A percentile compares a stretch with the other conserved stretches of the same genome.
Conservation (phyloP, 2,113 vertebrate genomes). For the Poecile atricapillus region DNA sequence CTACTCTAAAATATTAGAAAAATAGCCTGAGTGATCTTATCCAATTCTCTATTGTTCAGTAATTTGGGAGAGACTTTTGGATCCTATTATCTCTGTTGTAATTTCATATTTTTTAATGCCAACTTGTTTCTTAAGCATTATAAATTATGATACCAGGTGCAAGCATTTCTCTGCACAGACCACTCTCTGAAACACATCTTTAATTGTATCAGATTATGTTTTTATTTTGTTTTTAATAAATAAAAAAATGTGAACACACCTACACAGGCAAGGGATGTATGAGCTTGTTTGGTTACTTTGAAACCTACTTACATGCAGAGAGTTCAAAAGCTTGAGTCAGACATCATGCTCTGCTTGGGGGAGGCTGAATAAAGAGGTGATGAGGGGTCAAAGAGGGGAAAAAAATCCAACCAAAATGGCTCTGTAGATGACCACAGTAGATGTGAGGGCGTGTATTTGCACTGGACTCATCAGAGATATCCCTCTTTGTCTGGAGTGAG, state of each 20-base stretch:
- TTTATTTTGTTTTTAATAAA: constrained; percentile 56
- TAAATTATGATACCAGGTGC: constrained; percentile 18
- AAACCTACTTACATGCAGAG: neutral
- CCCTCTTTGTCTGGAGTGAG: constrained; percentile 9
- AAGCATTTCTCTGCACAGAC: constrained; percentile 15
- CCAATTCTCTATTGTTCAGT: neutral
- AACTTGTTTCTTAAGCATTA: constrained; percentile 32
- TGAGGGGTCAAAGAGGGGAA: constrained; percentile 14
- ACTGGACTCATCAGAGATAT: constrained; percentile 17
- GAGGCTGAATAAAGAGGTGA: constrained; percentile 25
- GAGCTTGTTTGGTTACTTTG: constrained; percentile 54
- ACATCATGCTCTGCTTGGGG: neutral
- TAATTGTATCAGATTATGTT: constrained; percentile 48
- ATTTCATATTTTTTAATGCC: constrained; percentile 18
- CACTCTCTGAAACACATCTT: constrained; percentile 3
- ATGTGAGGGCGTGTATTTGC: neutral
- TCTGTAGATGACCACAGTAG: neutral
- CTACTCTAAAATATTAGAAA: constrained; percentile 32
- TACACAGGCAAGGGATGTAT: constrained; percentile 19
- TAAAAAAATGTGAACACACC: constrained; percentile 48
- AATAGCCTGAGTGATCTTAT: neutral
- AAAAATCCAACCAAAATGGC: neutral
- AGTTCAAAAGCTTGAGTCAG: constrained; percentile 61
- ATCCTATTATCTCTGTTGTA: neutral
- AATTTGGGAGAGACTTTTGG: neutral